These are phyloP conservation scores for Tylochromis polylepis DNA, from an alignment of 2,113 vertebrate genomes.

Conservation along the genomic window DNA sequence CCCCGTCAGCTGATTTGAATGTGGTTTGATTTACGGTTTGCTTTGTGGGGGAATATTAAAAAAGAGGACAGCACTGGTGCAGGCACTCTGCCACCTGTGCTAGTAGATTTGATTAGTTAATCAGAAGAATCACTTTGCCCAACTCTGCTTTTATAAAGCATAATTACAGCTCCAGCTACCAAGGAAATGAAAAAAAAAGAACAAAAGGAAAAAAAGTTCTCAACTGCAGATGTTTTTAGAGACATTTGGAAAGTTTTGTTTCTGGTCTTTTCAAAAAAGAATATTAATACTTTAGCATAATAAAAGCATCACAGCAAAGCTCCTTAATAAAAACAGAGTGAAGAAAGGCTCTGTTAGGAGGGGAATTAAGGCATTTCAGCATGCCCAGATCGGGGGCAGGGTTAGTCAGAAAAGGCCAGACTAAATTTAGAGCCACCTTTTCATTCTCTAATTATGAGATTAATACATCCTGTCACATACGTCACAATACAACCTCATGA, in stretches of 20 bases:
- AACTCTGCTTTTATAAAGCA: slow-evolving; percentile 37
- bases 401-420: slow-evolving; percentile 58
- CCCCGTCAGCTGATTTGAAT: neutral
- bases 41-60: neutral
- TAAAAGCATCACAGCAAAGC: neutral
- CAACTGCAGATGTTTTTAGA: slow-evolving; percentile 43
- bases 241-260: slow-evolving; percentile 2
- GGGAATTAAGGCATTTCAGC: slow-evolving; percentile 4
- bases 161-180: slow-evolving; percentile 37
- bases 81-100: slow-evolving; percentile 58
- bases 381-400: slow-evolving; percentile 16
- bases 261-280: neutral
- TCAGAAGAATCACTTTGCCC: slow-evolving; percentile 57
- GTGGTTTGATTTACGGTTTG: slow-evolving; percentile 19
- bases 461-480: slow-evolving; percentile 69
- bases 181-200: neutral
- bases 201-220: neutral
- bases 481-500: slow-evolving; percentile 66
- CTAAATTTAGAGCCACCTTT: slow-evolving; percentile 73
- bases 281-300: neutral
- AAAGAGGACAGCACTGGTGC: slow-evolving; percentile 2
- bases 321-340: neutral
- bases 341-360: neutral
- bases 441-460: slow-evolving; percentile 71
- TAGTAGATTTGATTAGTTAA: slow-evolving; percentile 60